These are phyloP conservation scores for Campoplex nolae DNA, from an alignment of 2,888 invertebrate species.

Conservation along the genomic window DNA sequence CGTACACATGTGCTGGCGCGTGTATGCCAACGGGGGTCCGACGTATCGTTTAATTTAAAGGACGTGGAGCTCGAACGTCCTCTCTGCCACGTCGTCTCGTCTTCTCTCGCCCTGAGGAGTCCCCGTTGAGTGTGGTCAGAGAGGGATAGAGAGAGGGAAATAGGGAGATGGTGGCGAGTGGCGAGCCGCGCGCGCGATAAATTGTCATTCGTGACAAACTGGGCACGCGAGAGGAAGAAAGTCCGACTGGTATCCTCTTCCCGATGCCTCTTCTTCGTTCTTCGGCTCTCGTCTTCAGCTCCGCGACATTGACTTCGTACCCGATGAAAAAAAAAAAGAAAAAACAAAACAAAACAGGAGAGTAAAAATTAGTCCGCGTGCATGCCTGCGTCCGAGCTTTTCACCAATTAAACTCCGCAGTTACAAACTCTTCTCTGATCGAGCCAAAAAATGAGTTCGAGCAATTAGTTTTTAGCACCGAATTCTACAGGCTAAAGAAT, in stretches of 20 bases:
- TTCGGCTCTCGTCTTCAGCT: conserved; percentile 17
- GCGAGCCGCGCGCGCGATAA: conserved; percentile 71
- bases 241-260: conserved; percentile 44
- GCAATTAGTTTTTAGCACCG: conserved; percentile 8
- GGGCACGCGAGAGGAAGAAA: conserved; percentile 74
- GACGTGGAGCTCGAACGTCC: conserved; percentile 54
- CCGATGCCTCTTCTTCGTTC: conserved; percentile 3
- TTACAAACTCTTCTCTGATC: not conserved
- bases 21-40: conserved; percentile 66
- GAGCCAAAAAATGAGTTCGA: not conserved
- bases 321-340: not conserved
- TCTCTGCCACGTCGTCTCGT: conserved; percentile 64
- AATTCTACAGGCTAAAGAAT: not conserved
- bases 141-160: conserved; percentile 34
- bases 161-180: conserved; percentile 60
- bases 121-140: conserved; percentile 54
- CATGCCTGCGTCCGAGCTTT: not conserved
- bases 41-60: conserved; percentile 68
- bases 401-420: conserved; percentile 10
- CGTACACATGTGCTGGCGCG: conserved; percentile 63
- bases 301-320: conserved; percentile 19
- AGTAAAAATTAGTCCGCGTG: not conserved
- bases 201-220: conserved; percentile 78
- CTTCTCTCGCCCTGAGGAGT: conserved; percentile 67
- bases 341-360: not conserved